Base-by-base conservation (phyloP, 2,797 vertebrate species). In the Poeciliopsis infans region DNA sequence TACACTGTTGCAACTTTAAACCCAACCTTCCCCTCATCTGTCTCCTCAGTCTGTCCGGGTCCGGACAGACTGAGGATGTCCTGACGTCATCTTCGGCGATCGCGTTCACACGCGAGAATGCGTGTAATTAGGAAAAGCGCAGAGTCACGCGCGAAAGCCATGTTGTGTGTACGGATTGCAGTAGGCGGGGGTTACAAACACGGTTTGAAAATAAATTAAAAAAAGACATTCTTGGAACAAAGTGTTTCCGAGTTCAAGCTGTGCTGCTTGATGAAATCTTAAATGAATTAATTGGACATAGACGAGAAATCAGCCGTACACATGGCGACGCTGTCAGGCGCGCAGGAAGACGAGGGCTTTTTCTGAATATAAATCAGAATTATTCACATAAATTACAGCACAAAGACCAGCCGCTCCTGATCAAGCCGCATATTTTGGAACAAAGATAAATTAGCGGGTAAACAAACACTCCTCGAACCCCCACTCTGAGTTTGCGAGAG, bases 181-280 rank as follows among this genome's bases (percentile, higher is more conserved):
- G 91, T 92, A 71, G 91, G 87, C 90, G 91, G 91, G 91, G 92
- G 92, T 87, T 91, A 92, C 92, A 59, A 81, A 73, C 25, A 66
- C 51, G 75, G 75, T 39, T 66, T 13, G 4, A 45, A 6, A 2
- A 47, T 6, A 15, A 33, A 2, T 80, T 81, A 84, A 88, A 88
- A 87, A 76, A 68, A 79, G 80, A 88, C 76, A 80, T 87, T 89
- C 86, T 89, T 81, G 79, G 85, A 91, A 84, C 78, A 85, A 89
- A 88, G 79, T 89, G 83, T 85, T 81, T 74, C 72, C 8, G 82
- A 81, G 80, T 83, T 93, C 94, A 91, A 88, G 92, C 93, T 94
- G 94, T 86, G 91, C 88, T 83, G 84, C 86, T 91, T 94, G 94
- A 94, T 94, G 90, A 94, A 93, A 93, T 93, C 89, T 91, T 92